phyloP scores from a whole-genome alignment of 2,888 invertebrate genomes.

The Drosophila greeni region DNA sequence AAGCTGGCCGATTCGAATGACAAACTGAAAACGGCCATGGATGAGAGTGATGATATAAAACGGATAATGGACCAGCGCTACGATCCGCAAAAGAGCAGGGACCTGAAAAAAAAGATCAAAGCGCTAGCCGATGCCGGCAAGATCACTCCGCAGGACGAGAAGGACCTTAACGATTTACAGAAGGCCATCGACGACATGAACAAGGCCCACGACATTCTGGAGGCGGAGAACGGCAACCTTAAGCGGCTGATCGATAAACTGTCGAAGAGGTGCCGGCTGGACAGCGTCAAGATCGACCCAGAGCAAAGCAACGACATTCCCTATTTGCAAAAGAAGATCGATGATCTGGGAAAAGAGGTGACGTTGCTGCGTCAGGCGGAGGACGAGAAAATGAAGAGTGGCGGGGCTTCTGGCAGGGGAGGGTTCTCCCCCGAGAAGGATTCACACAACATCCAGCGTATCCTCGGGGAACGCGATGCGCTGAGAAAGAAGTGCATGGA shows the following conservation, averaged over 20 bases:
- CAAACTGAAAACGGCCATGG: constrained; percentile 44
- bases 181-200: constrained; percentile 67
- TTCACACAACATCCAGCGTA: constrained; percentile 56
- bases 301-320: constrained; percentile 65
- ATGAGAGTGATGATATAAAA: constrained; percentile 63
- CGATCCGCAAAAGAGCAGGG: constrained; percentile 55
- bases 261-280: constrained; percentile 52
- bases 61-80: constrained; percentile 61
- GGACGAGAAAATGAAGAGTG: constrained; percentile 51
- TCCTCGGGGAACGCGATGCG: constrained; percentile 69
- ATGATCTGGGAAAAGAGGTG: constrained; percentile 68
- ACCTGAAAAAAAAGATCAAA: constrained; percentile 63
- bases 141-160: constrained; percentile 64
- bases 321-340: constrained; percentile 70
- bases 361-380: constrained; percentile 62
- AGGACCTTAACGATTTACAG: constrained; percentile 61
- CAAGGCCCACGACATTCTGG: constrained; percentile 66
- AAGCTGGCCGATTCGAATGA: constrained; percentile 58
- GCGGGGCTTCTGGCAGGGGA: constrained; percentile 26
- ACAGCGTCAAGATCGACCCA: constrained; percentile 54
- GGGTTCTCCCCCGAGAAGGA: constrained; percentile 48
- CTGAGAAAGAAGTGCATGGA: constrained; percentile 61
- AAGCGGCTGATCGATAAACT: constrained; percentile 72
- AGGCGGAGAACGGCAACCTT: constrained; percentile 70
- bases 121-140: constrained; percentile 60